Base-by-base conservation (phyloP, 2,797 vertebrate species). In the Urophycis tenuis region DNA sequence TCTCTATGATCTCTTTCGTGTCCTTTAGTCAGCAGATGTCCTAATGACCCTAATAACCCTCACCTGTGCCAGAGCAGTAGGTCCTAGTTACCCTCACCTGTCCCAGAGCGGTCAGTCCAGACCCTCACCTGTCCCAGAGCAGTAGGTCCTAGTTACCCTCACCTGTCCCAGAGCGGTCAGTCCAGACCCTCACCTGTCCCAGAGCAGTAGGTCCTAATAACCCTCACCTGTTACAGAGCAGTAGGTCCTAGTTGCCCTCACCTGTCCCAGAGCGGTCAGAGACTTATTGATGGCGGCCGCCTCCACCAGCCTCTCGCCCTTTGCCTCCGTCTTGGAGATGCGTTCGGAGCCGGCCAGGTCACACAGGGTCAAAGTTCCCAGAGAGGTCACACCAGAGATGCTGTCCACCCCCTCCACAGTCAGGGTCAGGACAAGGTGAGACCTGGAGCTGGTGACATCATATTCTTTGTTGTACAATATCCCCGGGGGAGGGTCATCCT, bases 231-330 rank as follows among this genome's bases (percentile, higher is more conserved):
- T 22, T 15, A 5, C 49, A 53, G 4, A 53, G 49, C 12, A 5
- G 12, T 22, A 53, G 49, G n/a, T n/a, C n/a, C n/a, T n/a, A n/a
- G n/a, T n/a, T n/a, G n/a, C n/a, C n/a, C 3, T 32, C 25, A 93
- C 92, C 90, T 92, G 91, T 84, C 91, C 89, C 71, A 93, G 81
- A 0, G 91, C 88, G 0, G 90, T 92, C 53, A 92, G 87, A 0
- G 92, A 92, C 25, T 91, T 92, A 14, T 93, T 92, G 78, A 93
- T 92, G 73, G 88, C 87, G 0, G 91, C 91, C 0, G 91, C 91
- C 84, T 93, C 92, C 83, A 92, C 88, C 79, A 92, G 86, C 71
- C 91, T 86, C 82, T 90, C 91, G 3, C 91, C 91, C 31, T 86
- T 88, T 0, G 91, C 91, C 29, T 92, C 91, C 0, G 91, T 91